phyloP scores from a whole-genome alignment of 2,797 vertebrate genomes.

The Aphelocoma californica region DNA sequence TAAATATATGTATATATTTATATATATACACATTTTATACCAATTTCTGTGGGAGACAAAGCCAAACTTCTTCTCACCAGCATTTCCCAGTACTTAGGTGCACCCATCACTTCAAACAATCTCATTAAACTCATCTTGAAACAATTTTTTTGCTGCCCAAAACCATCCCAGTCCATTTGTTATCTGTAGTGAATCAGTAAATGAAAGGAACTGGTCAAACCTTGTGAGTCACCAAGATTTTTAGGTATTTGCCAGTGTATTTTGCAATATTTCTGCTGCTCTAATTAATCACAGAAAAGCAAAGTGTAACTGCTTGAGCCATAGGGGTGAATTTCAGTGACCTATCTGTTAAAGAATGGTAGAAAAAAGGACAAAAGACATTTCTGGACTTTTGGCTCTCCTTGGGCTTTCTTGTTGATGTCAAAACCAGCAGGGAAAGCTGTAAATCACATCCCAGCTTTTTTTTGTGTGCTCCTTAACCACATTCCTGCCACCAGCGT shows the following conservation, averaged over 20 bases:
- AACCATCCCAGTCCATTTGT: not conserved
- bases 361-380: not conserved
- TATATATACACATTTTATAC: not conserved
- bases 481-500: not conserved
- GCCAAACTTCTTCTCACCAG: not conserved
- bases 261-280: slow-evolving; percentile 58
- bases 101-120: not conserved
- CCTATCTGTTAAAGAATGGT: slow-evolving; percentile 10
- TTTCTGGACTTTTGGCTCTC: slow-evolving; percentile 7
- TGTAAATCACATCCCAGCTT: not conserved
- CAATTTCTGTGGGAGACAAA: not conserved
- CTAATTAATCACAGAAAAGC: slow-evolving; percentile 37
- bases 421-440: not conserved
- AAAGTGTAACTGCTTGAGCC: not conserved
- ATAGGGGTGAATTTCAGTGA: not conserved
- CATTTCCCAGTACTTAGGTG: not conserved
- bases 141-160: not conserved
- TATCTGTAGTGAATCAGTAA: slow-evolving; percentile 27
- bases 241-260: not conserved
- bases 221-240: slow-evolving; percentile 46
- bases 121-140: slow-evolving; percentile 27
- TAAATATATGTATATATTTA: not conserved
- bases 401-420: not conserved
- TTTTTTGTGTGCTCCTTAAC: not conserved
- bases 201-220: slow-evolving; percentile 38